A percentile compares a stretch with the other conserved stretches of the same genome.
Evolutionary conservation across 2,797 vertebrate genomes (phyloP).

Genomic region (Karalla daura): DNA sequence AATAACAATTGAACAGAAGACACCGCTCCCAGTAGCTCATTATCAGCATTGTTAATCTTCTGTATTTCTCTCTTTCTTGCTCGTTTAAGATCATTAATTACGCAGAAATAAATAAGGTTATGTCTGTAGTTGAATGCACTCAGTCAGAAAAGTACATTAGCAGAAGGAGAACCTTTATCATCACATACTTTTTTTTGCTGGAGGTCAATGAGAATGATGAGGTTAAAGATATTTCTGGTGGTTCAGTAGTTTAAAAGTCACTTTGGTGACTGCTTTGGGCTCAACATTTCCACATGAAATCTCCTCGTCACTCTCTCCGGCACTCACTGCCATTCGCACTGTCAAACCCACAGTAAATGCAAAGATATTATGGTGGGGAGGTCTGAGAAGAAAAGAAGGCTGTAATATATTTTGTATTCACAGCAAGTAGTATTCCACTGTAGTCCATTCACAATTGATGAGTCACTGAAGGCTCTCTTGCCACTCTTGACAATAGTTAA

Average conservation of each 20-base stretch:
- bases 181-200: neutral
- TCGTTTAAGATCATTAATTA: conserved; percentile 42
- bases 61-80: conserved; percentile 8
- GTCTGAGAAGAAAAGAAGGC: neutral
- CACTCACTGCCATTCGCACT: neutral
- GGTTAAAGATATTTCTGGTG: neutral
- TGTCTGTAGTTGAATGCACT: conserved; percentile 27
- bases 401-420: conserved; percentile 2
- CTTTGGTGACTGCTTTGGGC: too few relatives aligned
- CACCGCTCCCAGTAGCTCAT: conserved; percentile 3
- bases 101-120: conserved; percentile 14
- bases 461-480: conserved; percentile 40
- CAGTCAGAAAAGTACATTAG: neutral
- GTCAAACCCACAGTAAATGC: neutral
- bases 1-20: conserved; percentile 44
- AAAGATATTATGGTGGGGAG: neutral
- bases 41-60: conserved; percentile 28
- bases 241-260: neutral
- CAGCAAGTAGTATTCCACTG: conserved; percentile 12
- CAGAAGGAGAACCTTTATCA: neutral
- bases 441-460: conserved; percentile 36
- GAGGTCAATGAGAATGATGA: neutral
- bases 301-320: neutral
- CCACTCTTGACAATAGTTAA: conserved; percentile 50
- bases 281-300: neutral